Evolutionary conservation across 2,113 vertebrate species (phyloP), one percentile per base, ranked within the genome.

Genomic region (Oryctolagus cuniculus): DNA sequence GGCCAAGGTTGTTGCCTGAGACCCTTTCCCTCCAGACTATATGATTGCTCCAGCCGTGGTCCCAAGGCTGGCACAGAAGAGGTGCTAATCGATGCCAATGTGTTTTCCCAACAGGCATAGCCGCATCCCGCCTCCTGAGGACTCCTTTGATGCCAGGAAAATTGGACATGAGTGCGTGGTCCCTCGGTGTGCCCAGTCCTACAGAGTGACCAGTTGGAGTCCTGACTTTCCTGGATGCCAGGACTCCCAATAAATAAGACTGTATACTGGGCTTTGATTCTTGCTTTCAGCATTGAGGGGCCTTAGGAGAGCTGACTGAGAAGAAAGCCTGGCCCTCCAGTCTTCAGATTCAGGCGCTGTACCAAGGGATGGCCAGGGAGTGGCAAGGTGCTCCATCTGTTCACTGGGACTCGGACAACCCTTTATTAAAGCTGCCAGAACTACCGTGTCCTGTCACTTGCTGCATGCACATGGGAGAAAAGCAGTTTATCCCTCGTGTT

Each of bases 111-210:
- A 86, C 86, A 97, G 97, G 29, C 94, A 86, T 86, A 95, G 44
- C 93, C 96, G 0, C 91, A 96, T 92, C 94, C 96, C 86, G 74
- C 93, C 86, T 96, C 96, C 79, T 97, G 96, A 97, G 53, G 81
- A 92, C 55, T 25, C 77, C 36, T 36, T 67, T 61, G 70, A 38
- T 70, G 58, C 9, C 15, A n/a, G 78, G 85, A 61, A 88, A 75
- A 90, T 34, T 86, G 61, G 79, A 87, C 34, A 15, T 10, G 84
- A 80, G 3, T 38, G 79, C 44, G 69, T 77, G 19, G 19, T 36
- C 44, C 49, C 75, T 44, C 55, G 67, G 34, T 49, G 21, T 7
- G 24, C 21, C 17, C 6, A 29, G 6, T 78, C 5, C 44, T 15
- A 38, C 82, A 82, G 78, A 79, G 21, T 61, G 38, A 36, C 73